Evolutionary conservation across 2,113 vertebrate species (phyloP), one percentile per base, ranked within the genome.

Genomic region (Zosterops borbonicus): DNA sequence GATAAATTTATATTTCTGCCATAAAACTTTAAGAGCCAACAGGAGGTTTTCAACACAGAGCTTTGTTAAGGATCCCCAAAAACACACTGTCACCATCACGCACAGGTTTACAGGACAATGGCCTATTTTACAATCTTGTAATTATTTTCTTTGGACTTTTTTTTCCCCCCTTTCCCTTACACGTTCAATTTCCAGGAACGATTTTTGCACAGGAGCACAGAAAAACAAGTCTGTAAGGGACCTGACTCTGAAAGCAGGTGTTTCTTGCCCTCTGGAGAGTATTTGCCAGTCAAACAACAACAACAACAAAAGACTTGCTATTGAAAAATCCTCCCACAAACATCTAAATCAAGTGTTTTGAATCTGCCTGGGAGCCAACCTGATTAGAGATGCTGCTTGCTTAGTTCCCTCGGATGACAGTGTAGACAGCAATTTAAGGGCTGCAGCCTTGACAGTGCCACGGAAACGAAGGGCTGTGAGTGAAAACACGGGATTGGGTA

Each of bases 71-170:
- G 75, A 89, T 78, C 85, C 94, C 91, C 81, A 63, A 9, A 9
- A 8, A 74, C 49, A 79, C 76, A 44, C 86, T 56, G 77, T 53
- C 95, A 90, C 49, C 69, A 67, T 24, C 13, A 91, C 68, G 4
- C 59, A 79, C n/a, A 27, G 44, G 37, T 93, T 83, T 85, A 92
- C 73, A 89, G 74, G 89, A 80, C 60, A 52, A 5, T 21, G 59
- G 21, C 63, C 87, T 93, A 78, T 35, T 81, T 91, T 88, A 90
- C 76, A 90, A 42, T 28, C 75, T 69, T 27, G 3, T 9, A 65
- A 82, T 73, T 75, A 58, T 77, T 89, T 95, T 92, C 92, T 96
- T 94, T 94, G 96, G 94, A 92, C 7, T 33, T 25, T 39, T 41
- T 27, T 18, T 5, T 0, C 3, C 2, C 4, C 4, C 31, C 6